Percentiles rank a stretch among this genome's conserved stretches.
phyloP scores from a whole-genome alignment of 2,888 invertebrate genomes.

The Eupsilia transversa region DNA sequence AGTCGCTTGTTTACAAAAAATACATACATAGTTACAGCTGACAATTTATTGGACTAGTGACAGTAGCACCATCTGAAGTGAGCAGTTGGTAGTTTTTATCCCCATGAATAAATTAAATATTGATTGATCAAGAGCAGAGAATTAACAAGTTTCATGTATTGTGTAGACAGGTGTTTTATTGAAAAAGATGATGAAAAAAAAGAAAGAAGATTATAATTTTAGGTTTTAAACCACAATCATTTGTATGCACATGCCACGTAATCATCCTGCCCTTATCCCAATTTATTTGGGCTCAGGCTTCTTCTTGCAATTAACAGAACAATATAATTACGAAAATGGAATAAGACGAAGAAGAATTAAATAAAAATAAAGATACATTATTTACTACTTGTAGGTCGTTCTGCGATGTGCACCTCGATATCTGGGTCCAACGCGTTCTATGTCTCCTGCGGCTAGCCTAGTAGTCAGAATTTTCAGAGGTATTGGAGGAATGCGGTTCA shows the following conservation, averaged over 20 bases:
- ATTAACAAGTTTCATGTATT: not conserved
- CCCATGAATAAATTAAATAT: not conserved
- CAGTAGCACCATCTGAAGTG: too few species aligned
- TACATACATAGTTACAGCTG: too few species aligned
- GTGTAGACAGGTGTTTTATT: not conserved
- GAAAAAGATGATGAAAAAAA: not conserved
- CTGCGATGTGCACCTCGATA: constrained; percentile 69
- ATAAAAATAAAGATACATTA: not conserved
- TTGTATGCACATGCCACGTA: not conserved
- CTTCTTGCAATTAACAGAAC: not conserved
- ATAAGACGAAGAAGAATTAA: not conserved
- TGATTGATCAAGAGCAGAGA: not conserved
- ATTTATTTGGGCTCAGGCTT: not conserved
- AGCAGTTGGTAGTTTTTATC: not conserved
- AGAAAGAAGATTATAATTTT: not conserved
- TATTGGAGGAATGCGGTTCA: constrained; percentile 74
- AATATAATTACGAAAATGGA: not conserved
- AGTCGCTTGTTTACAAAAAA: too few species aligned
- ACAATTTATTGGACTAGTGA: too few species aligned
- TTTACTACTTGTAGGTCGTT: constrained; percentile 68
- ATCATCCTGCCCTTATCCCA: not conserved
- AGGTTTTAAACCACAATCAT: not conserved
- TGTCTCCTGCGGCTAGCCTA: constrained; percentile 84
- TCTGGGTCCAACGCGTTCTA: constrained; percentile 84
- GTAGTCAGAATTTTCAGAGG: constrained; percentile 79